Conservation (phyloP, 64 coral and sea anemone genomes). For the Catalaphyllia jardinei region DNA sequence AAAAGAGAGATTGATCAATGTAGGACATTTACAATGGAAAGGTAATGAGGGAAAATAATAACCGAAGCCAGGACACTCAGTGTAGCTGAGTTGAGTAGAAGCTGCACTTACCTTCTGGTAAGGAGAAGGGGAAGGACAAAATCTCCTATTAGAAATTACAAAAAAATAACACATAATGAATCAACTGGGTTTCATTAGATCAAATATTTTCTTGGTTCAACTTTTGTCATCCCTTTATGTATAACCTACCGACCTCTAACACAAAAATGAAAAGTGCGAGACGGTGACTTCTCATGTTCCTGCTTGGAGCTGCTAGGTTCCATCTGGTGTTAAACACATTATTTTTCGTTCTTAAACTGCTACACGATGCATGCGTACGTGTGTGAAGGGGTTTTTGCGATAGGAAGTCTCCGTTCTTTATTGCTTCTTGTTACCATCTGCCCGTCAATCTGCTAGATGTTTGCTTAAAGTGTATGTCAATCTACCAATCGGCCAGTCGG, state of each 20-base stretch:
- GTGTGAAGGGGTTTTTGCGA: neutral
- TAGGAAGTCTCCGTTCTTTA: neutral
- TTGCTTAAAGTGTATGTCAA: constrained; percentile 17
- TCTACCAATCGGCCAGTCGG: constrained; percentile 2
- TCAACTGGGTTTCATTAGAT: neutral
- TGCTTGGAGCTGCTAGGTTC: neutral
- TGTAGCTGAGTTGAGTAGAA: neutral
- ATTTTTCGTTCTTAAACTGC: neutral
- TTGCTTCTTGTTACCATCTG: constrained; percentile 11
- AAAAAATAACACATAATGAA: neutral
- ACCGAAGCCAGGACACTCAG: neutral
- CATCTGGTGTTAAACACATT: neutral
- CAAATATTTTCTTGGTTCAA: neutral
- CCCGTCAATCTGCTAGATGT: constrained; percentile 22
- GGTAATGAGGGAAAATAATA: too few species aligned
- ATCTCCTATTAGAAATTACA: constrained; percentile 5
- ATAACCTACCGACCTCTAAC: neutral
- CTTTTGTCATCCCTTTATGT: neutral
- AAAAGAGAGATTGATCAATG: neutral
- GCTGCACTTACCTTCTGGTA: constrained; percentile 12
- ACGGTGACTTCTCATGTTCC: neutral
- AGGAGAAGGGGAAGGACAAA: neutral
- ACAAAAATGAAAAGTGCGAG: neutral
- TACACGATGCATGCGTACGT: neutral
- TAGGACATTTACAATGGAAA: neutral